Conservation (phyloP, 2,113 vertebrate species). For the Callocephalon fimbriatum region DNA sequence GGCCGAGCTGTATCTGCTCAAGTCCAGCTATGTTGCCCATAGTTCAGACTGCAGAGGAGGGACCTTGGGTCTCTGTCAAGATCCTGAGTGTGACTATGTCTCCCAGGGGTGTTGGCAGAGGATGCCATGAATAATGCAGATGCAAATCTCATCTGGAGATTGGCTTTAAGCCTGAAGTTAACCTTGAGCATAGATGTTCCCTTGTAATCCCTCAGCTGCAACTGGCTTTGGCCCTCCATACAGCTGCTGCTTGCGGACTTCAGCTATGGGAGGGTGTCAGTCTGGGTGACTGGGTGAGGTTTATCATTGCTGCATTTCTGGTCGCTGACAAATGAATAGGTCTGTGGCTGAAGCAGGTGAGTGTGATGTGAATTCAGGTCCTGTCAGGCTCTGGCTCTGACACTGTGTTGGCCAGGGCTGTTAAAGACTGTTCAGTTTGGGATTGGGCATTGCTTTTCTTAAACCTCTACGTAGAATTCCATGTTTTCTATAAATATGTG, state of each 20-base stretch:
- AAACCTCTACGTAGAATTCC: background rate
- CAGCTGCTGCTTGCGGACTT: background rate
- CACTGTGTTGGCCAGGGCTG: background rate
- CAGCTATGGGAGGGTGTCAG: background rate
- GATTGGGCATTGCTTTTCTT: background rate
- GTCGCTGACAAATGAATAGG: background rate
- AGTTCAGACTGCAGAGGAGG: background rate
- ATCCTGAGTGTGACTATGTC: background rate
- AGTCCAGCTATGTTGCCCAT: background rate
- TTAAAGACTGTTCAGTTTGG: background rate
- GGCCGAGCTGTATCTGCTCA: background rate
- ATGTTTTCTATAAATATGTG: background rate
- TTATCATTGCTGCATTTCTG: fast-evolving
- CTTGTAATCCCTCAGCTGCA: too few species aligned
- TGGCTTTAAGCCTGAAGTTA: background rate
- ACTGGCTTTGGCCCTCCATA: background rate
- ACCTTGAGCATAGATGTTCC: background rate
- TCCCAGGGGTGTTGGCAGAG: background rate
- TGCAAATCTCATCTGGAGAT: background rate
- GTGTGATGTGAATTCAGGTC: background rate
- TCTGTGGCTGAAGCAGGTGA: background rate
- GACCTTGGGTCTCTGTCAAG: background rate
- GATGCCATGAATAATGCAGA: background rate
- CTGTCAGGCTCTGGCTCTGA: background rate
- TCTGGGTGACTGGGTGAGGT: background rate